Evolutionary conservation across 1,140 invertebrate species (phyloP).

Genomic region (Steinernema feltiae): DNA sequence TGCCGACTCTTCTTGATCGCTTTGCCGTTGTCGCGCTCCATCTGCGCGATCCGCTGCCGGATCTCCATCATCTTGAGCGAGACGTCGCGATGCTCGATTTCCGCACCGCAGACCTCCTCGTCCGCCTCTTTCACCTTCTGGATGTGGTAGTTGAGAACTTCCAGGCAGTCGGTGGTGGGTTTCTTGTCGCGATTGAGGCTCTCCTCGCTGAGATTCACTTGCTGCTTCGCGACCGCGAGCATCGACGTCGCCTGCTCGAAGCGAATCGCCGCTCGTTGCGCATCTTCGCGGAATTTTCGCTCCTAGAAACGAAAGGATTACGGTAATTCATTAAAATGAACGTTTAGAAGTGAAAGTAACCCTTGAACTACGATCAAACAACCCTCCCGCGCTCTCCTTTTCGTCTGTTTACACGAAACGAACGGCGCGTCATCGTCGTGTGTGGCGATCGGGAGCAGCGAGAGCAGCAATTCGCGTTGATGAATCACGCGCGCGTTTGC

Average conservation of each 20-base stretch:
- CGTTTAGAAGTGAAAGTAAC: no score
- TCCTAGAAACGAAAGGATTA: conserved; percentile 44
- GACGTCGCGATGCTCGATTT: conserved; percentile 61
- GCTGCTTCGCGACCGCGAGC: conserved; percentile 68
- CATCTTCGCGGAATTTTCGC: conserved; percentile 61
- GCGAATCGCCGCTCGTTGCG: conserved; percentile 64
- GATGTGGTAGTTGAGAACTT: conserved; percentile 59
- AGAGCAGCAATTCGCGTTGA: neutral
- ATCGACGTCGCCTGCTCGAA: conserved; percentile 65
- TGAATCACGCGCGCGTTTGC: conserved; percentile 1
- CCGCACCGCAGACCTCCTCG: conserved; percentile 62
- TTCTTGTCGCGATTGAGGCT: conserved; percentile 59
- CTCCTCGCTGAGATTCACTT: conserved; percentile 65
- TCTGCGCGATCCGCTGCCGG: conserved; percentile 60
- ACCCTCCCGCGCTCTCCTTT: no score
- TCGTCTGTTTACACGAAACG: neutral
- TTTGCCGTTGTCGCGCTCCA: conserved; percentile 62
- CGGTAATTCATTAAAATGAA: neutral
- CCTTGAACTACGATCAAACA: no score
- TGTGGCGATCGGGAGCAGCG: neutral
- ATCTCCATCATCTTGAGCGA: conserved; percentile 61
- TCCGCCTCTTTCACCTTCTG: conserved; percentile 64
- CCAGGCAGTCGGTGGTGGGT: conserved; percentile 71
- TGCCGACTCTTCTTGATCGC: conserved; percentile 59
- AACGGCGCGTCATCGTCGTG: neutral